phyloP scores from a whole-genome alignment of 2,797 vertebrate species.

The Prionace glauca region DNA sequence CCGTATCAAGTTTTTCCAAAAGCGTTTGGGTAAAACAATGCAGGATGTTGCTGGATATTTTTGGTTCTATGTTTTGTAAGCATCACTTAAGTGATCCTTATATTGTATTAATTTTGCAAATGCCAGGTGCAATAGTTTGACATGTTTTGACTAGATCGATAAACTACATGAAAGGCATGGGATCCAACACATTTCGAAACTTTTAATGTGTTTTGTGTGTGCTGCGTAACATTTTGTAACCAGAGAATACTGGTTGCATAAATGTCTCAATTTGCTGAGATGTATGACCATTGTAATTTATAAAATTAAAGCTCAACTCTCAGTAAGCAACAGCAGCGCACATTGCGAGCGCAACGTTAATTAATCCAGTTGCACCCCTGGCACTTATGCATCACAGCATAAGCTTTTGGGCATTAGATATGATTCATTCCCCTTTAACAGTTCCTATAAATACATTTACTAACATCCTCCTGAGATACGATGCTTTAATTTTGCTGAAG shows the following conservation, averaged over 20 bases:
- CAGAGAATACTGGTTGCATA: not conserved
- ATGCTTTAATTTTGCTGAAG: slow-evolving; percentile 33
- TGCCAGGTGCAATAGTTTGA: not conserved
- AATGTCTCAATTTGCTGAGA: not conserved
- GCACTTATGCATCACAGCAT: not conserved
- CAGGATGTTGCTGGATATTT: not conserved
- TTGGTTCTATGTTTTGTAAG: not conserved
- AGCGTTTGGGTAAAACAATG: not conserved
- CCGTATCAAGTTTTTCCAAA: not conserved
- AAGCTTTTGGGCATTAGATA: not conserved
- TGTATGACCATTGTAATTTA: not conserved
- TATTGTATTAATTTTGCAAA: not conserved
- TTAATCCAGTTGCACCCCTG: not conserved
- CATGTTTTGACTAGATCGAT: not conserved
- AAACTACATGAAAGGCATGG: not conserved
- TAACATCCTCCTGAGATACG: not conserved
- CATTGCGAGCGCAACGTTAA: not conserved
- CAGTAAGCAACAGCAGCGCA: not conserved
- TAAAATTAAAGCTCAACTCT: not conserved
- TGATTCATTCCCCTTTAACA: slow-evolving; percentile 31
- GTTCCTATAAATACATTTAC: slow-evolving; percentile 13
- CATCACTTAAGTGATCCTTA: not conserved
- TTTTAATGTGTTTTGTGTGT: not conserved
- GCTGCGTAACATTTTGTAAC: not conserved
- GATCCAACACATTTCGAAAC: not conserved